Conservation (phyloP, 2,888 invertebrate species). For the Eupithecia insigniata region DNA sequence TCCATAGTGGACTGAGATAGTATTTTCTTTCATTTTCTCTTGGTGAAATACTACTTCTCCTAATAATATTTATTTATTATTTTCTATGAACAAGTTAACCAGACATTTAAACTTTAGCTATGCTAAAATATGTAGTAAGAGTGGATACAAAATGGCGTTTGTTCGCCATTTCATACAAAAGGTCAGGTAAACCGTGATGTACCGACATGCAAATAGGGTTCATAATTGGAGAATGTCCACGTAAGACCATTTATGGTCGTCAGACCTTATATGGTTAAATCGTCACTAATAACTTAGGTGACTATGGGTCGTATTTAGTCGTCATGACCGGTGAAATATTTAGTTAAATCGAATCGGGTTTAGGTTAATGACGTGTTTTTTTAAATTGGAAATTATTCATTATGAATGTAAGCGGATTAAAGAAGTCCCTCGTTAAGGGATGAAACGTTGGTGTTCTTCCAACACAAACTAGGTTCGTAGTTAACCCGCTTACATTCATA, state of each 20-base stretch:
- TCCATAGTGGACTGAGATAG: no score
- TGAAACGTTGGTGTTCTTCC: no score
- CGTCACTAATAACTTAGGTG: background rate
- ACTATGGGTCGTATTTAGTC: background rate
- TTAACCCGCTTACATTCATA: no score
- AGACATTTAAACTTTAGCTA: conserved; percentile 6
- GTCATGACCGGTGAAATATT: background rate
- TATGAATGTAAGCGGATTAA: no score
- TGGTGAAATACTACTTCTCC: background rate
- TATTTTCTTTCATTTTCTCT: no score
- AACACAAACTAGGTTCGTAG: no score
- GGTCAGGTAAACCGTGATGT: conserved; percentile 31
- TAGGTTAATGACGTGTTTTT: background rate
- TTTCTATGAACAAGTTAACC: background rate
- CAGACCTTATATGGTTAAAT: background rate
- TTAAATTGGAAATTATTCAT: no score
- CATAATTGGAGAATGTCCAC: conserved; percentile 26
- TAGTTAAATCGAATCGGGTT: background rate
- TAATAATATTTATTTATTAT: background rate
- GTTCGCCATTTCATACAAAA: conserved; percentile 29
- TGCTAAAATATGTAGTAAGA: conserved; percentile 32
- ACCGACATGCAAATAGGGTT: conserved; percentile 30
- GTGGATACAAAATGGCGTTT: conserved; percentile 33
- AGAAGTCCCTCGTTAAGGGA: no score
- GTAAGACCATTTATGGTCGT: conserved; percentile 12